Base-by-base conservation (phyloP, 2,113 vertebrate genomes). In the Hyla sarda region DNA sequence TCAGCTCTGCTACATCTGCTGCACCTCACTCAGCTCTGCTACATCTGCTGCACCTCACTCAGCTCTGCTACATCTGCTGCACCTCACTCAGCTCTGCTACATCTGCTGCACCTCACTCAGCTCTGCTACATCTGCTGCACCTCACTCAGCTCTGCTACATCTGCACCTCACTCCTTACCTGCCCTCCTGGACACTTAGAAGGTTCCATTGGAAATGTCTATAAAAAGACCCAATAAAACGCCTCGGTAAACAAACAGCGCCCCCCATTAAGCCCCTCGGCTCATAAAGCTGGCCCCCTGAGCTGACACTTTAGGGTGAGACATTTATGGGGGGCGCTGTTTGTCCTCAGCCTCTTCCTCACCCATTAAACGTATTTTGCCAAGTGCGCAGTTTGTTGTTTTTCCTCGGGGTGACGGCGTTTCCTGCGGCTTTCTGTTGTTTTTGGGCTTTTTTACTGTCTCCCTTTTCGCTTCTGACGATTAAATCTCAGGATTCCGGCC, bases 361-460 rank as follows among this genome's bases (percentile, higher is more conserved):
- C 50, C 47, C 69, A 74, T 72, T 83, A 83, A 83, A 74, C 23
- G 9, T 72, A 74, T 83, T 52, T 83, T 83, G 28, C 32, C 48
- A 34, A 41, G n/a, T 37, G 69, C 25, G 60, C 54, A 62, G 32
- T 6, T 73, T 74, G 69, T 73, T 74, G 23, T 56, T 73, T 74
- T 74, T 83, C 78, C 82, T 54, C 28, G 6, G 19, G 25, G 45
- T 69, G 28, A 48, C 45, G 13, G 45, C 21, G 45, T 52, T 83
- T 74, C 82, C 82, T 83, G 82, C 50, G 72, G 82, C 16, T 71
- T 58, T n/a, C 16, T 32, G 81, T 72, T 83, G 60, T 83, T 83
- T 83, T 83, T 52, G 14, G 19, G 23, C 37, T 60, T 65, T 69
- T 17, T 83, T 52, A 72, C 65, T n/a, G 56, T 83, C 50, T 83